Conservation (phyloP, 2,113 vertebrate species). For the Pluvialis apricaria region DNA sequence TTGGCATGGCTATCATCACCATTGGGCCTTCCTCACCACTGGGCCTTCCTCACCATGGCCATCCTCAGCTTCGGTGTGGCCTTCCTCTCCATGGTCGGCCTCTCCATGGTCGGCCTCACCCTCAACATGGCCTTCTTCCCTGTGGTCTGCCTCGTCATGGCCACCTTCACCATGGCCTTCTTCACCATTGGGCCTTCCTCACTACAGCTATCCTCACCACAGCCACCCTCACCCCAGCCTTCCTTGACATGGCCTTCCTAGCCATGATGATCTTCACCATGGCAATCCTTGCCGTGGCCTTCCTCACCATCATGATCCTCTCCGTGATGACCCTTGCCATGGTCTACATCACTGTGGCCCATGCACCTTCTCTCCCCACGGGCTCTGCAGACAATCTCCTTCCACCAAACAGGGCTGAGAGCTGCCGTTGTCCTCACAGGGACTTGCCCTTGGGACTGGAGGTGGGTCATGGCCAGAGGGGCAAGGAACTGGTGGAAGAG, state of each 20-base stretch:
- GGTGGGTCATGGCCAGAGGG: neutral
- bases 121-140: no score
- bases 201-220: no score
- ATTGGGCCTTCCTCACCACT: no score
- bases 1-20: no score
- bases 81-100: no score
- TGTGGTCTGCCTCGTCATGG: neutral
- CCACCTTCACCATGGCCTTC: no score
- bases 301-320: neutral
- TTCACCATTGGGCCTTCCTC: neutral
- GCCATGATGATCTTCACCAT: neutral
- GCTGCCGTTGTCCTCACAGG: fast-evolving
- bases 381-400: neutral
- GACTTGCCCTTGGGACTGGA: neutral
- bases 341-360: fast-evolving
- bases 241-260: neutral
- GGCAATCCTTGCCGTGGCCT: no score
- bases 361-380: fast-evolving
- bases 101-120: no score
- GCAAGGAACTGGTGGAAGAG: neutral
- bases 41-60: no score
- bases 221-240: no score
- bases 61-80: no score
- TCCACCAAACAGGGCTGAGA: neutral
- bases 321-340: fast-evolving